Evolutionary conservation across 2,888 invertebrate genomes (phyloP).

Genomic region (Pollenia amentaria): DNA sequence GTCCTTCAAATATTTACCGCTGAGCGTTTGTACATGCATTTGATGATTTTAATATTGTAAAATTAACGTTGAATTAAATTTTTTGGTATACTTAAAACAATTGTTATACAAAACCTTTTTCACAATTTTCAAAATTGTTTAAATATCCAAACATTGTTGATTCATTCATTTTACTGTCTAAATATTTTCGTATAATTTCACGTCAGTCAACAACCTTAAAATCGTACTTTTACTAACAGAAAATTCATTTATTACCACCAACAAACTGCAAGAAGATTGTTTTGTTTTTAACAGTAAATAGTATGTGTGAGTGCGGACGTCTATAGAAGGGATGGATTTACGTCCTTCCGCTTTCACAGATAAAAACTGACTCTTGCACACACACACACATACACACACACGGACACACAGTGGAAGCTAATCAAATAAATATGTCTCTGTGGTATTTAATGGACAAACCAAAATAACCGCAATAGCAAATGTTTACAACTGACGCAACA

Average conservation of each 20-base stretch:
- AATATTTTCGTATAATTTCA: constrained; percentile 1
- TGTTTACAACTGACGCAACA: constrained; percentile 74
- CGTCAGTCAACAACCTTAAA: constrained; percentile 66
- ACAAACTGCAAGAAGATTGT: background rate
- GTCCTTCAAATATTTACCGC: too few relatives aligned
- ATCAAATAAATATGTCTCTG: constrained; percentile 75
- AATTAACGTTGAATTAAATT: too few relatives aligned
- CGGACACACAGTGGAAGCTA: constrained; percentile 59
- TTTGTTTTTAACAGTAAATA: background rate
- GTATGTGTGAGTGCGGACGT: background rate
- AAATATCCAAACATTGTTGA: background rate
- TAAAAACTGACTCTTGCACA: background rate
- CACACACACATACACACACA: background rate
- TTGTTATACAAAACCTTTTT: background rate
- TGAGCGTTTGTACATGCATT: too few relatives aligned
- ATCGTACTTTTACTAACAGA: background rate
- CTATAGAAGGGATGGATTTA: constrained; percentile 3
- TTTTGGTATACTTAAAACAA: background rate
- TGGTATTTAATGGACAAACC: constrained; percentile 74
- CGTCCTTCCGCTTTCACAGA: background rate
- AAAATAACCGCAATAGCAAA: constrained; percentile 73
- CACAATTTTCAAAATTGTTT: background rate
- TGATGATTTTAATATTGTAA: too few relatives aligned
- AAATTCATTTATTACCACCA: background rate
- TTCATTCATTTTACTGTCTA: background rate